Evolutionary conservation across 1,140 invertebrate species (phyloP), one percentile per base, ranked within the genome.

Genomic region (Pogonomyrmex barbatus): DNA sequence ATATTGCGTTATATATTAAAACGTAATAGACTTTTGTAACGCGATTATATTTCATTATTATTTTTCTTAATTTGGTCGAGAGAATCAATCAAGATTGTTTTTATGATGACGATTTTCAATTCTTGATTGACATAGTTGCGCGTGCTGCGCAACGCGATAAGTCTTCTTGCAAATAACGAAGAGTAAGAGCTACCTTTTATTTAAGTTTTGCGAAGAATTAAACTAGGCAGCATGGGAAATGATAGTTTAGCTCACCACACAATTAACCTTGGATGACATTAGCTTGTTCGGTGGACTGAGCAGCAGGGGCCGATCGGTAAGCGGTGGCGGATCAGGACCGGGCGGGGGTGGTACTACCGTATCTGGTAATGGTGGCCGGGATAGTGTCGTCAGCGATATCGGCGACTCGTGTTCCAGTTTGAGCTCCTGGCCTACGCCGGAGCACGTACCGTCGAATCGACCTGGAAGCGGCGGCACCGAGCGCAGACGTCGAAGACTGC

Each of bases 401-500:
- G 94, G 92, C 1, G 94, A 94, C 56, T 94, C 94, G 30, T 95
- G 92, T 77, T 95, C 94, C 62, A 94, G 94, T 67, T 82, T 94
- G 36, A 94, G 90, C 83, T 95, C 94, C 58, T 95, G 94, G 94
- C 87, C 94, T 17, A 93, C 93, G 50, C 93, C 94, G 17, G 94
- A 95, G 82, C 94, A 94, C 79, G 91, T 93, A 5, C 90, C 93
- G 9, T 71, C 91, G 73, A 93, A 91, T 75, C 88, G 92, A 60
- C 92, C 92, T 4, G 91, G 91, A 50, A 93, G 91, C 78, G 86
- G 91, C 24, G 94, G 94, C 56, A 96, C 96, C 14, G 97, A 97
- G 92, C 95, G 97, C 70, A 96, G 97, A 91, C 95, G 98, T 88
- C 95, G 98, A 94, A 97, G 97, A 95, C 94, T 98, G 39, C 98